These are phyloP conservation scores for Eumacrocentrus americanus DNA, from an alignment of 2,888 invertebrate genomes.

Conservation along the genomic window DNA sequence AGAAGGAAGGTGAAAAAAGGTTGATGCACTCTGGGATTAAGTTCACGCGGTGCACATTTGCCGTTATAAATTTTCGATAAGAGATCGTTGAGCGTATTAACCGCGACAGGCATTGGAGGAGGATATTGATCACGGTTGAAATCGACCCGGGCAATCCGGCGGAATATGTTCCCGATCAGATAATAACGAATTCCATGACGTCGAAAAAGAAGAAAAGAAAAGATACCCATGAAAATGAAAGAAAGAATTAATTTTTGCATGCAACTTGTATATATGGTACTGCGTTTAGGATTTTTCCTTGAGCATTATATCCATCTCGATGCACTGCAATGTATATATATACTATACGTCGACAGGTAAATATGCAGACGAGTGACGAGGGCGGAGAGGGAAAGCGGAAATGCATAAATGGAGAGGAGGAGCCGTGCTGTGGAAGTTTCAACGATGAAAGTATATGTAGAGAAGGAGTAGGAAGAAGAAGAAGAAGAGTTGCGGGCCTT, in stretches of 20 bases:
- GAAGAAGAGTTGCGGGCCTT: conserved; percentile 14
- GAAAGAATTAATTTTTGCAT: too few relatives aligned
- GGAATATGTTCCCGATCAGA: too few relatives aligned
- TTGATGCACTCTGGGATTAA: conserved; percentile 19
- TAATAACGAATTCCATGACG: too few relatives aligned
- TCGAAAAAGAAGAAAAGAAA: too few relatives aligned
- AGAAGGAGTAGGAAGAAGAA: not conserved
- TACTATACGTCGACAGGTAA: too few relatives aligned
- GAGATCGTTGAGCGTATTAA: conserved; percentile 12
- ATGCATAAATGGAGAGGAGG: conserved; percentile 49
- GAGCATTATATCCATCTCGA: too few relatives aligned
- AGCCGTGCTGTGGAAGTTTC: conserved; percentile 24
- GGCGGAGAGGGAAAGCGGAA: conserved; percentile 31
- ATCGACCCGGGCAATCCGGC: too few relatives aligned
- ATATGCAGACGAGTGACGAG: not conserved
- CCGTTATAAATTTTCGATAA: conserved; percentile 42
- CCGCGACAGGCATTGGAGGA: not conserved
- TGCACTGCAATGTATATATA: too few relatives aligned
- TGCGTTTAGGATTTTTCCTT: too few relatives aligned
- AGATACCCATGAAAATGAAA: too few relatives aligned
- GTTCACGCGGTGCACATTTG: conserved; percentile 26
- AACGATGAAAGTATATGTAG: conserved; percentile 33
- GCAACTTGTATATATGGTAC: too few relatives aligned
- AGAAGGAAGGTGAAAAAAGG: not conserved
- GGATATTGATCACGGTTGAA: conserved; percentile 3